These are phyloP conservation scores for Alosa sapidissima DNA, from an alignment of 2,797 vertebrate species.

Conservation along the genomic window DNA sequence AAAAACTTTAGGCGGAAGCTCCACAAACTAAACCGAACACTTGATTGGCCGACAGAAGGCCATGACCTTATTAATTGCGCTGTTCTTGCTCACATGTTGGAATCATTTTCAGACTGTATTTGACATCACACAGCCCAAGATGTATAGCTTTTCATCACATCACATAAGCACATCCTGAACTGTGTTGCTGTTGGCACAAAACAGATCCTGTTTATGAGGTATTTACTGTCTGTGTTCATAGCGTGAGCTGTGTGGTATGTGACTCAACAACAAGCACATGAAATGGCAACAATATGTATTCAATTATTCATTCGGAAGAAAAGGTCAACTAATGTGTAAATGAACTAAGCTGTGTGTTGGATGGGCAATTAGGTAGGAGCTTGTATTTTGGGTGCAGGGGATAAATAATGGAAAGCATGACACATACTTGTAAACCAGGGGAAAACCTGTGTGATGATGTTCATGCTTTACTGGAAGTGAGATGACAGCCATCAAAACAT, in stretches of 20 bases:
- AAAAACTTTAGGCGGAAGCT: constrained; percentile 11
- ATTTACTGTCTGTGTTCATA: constrained; percentile 26
- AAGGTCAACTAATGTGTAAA: constrained; percentile 46
- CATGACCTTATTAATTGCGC: neutral
- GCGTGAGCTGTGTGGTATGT: constrained; percentile 22
- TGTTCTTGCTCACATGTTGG: constrained; percentile 4
- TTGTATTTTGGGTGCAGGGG: constrained; percentile 37
- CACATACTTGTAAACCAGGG: neutral
- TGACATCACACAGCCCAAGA: neutral
- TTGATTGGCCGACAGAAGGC: neutral
- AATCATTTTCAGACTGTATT: neutral
- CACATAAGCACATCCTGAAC: neutral
- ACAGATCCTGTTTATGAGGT: constrained; percentile 26
- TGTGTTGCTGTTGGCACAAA: neutral
- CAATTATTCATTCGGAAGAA: constrained; percentile 42
- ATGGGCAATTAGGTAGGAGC: constrained; percentile 50
- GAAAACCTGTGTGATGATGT: neutral
- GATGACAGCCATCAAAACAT: neutral
- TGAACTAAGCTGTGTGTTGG: constrained; percentile 51
- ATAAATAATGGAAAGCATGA: constrained; percentile 43
- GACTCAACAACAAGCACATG: constrained; percentile 39
- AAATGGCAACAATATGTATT: constrained; percentile 42
- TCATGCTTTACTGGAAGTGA: neutral
- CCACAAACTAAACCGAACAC: neutral
- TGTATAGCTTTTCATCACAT: constrained; percentile 1